Base-by-base conservation (phyloP, 2,113 vertebrate species). In the Aepyceros melampus region DNA sequence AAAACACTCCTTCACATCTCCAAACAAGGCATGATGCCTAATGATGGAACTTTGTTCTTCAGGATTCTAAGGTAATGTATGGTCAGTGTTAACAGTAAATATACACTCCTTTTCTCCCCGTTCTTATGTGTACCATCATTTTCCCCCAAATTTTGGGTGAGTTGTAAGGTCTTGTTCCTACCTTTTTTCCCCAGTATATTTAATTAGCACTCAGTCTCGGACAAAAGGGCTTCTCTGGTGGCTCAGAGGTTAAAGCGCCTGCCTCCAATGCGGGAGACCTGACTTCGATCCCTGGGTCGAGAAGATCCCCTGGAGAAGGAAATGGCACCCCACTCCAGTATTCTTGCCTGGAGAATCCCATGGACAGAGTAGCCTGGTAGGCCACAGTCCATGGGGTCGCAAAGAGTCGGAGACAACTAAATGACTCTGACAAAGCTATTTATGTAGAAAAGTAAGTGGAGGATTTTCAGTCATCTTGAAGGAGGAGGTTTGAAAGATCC, bases 391-490 rank as follows among this genome's bases (percentile, higher is more conserved):
- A 62, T 16, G 31, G 60, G 60, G 60, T 33, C 0, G 3, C 14
- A 64, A 33, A 62, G 14, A 64, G 60, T 33, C 3, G 0, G 60
- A 33, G 14, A 64, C 3, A 15, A 33, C 31, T 64, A 31, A 64
- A 6, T 76, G 86, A 60, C 29, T 64, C 87, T 93, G 89, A 60
- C 40, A 78, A 56, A 92, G 56, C 33, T 87, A 15, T 62, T 82
- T 89, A 67, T 40, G 9, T 45, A 64, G 78, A 40, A 67, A 89
- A 82, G 40, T 71, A 94, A 87, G 6, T 71, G 71, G 27, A 81
- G 33, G 49, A 3, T 91, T 96, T 97, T 86, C 36, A 47, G 87
- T 76, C 31, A 56, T 84, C 36, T 31, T 16, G 40, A 58, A 93
- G 55, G 29, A 87, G 45, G 31, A 76, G 15, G 2, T 92, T 67